Evolutionary conservation across 2,888 invertebrate species (phyloP).

Genomic region (Agrochola lychnidis): DNA sequence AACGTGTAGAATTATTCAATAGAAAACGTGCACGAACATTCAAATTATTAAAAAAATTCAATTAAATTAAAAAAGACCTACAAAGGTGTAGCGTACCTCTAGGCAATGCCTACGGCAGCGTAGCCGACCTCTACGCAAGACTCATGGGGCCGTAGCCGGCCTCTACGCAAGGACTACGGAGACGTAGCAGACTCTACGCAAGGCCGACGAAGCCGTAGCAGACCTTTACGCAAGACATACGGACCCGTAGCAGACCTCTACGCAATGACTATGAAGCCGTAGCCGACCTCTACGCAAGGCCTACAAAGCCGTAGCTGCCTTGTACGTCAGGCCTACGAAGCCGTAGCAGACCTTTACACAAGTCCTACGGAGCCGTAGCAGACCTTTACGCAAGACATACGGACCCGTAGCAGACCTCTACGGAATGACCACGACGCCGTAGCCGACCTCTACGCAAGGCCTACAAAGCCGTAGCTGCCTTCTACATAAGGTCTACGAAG

Average conservation of each 20-base stretch:
- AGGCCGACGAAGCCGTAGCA: accelerated
- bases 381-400: not conserved
- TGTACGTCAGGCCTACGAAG: not conserved
- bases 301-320: not conserved
- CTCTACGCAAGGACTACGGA: too few relatives aligned
- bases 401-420: not conserved
- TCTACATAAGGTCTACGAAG: not conserved
- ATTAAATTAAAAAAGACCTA: not conserved
- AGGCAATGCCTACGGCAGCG: too few relatives aligned
- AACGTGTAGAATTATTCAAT: not conserved
- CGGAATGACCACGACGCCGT: not conserved
- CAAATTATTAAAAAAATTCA: not conserved
- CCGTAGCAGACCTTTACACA: not conserved
- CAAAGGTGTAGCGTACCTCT: not conserved
- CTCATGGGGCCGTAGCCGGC: not conserved
- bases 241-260: not conserved
- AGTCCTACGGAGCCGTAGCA: not conserved
- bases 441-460: not conserved
- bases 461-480: not conserved
- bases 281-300: not conserved
- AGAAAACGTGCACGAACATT: not conserved
- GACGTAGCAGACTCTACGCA: too few relatives aligned
- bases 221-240: not conserved
- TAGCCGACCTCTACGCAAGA: not conserved
- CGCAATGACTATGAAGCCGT: not conserved